A percentile compares a stretch with the other conserved stretches of the same genome.
These are phyloP conservation scores for Shargacucullia verbasci DNA, from an alignment of 2,888 invertebrate genomes.

Conservation along the genomic window DNA sequence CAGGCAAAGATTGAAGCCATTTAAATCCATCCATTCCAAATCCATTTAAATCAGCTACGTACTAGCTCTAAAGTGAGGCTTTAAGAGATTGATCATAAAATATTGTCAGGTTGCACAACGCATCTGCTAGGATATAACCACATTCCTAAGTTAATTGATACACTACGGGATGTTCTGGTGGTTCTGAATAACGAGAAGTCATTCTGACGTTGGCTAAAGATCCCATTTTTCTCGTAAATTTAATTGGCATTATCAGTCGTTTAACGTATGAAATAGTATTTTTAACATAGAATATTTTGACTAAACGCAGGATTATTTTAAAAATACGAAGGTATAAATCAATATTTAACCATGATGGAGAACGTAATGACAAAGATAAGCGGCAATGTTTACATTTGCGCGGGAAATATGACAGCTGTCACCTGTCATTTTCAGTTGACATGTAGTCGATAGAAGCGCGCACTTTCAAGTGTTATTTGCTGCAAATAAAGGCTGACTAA, in stretches of 20 bases:
- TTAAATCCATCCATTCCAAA: too few species aligned
- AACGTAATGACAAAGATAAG: conserved; percentile 51
- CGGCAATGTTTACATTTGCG: conserved; percentile 64
- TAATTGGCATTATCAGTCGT: too few species aligned
- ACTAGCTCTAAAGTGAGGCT: conserved; percentile 11
- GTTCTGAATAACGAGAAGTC: conserved; percentile 10
- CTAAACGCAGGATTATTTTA: conserved; percentile 24
- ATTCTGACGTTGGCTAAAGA: too few species aligned
- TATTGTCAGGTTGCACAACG: conserved; percentile 11
- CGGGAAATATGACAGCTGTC: conserved; percentile 78
- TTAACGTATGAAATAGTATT: too few species aligned
- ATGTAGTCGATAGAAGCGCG: conserved; percentile 46
- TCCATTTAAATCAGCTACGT: too few species aligned
- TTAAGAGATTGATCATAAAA: conserved; percentile 11
- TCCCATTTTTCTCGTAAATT: neutral
- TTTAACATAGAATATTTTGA: too few species aligned
- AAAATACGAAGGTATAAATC: conserved; percentile 32
- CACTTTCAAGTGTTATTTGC: neutral
- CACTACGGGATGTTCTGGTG: neutral
- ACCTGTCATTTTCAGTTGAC: conserved; percentile 67
- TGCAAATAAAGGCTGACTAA: too few species aligned
- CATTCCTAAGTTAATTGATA: conserved; percentile 20
- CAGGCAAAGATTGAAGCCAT: neutral
- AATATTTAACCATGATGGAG: conserved; percentile 50
- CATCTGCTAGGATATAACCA: conserved; percentile 6